Evolutionary conservation across 1,140 invertebrate genomes (phyloP), one percentile per base, ranked within the genome.

Genomic region (Rhizoglyphus robini): DNA sequence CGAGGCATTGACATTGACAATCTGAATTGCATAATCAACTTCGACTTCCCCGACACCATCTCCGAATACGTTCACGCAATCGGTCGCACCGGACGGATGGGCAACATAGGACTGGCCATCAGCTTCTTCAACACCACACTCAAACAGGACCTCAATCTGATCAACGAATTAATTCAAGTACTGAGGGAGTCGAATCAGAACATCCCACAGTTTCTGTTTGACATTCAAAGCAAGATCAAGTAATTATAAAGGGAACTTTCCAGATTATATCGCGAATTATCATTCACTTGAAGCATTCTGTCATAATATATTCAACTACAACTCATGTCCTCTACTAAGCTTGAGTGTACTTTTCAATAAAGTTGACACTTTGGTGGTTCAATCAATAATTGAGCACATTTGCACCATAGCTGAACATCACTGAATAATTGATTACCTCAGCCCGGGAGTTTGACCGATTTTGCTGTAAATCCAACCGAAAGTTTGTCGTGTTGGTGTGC

Each of bases 31-130:
- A 83, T 96, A 25, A 81, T 97, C 32, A 96, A 96, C 78, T 97
- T 86, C 75, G 91, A 96, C 72, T 94, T 96, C 72, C 92, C 93
- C 0, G 71, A 83, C 0, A 86, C 86, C 73, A 83, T 89, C 1
- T 83, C 89, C 1, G 92, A 96, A 73, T 96, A 96, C 73, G 85
- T 97, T 58, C 92, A 96, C 77, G 76, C 92, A 59, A 85, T 85
- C 71, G 94, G 94, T 0, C 80, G 94, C 69, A 88, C 88, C 34
- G 93, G 92, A n/a, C 79, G 94, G 66, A 75, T 92, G 23, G 88
- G 88, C 59, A 72, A 72, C 1, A 72, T 78, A 67, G 61, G 51
- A 8, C 13, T 13, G 13, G 62, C 62, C 11, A 13, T 64, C 5
- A 64, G 57, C 57, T 64, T 64, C 51, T 65, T 64, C 48, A 57